Percentiles rank a stretch among this genome's conserved stretches.
These are phyloP conservation scores for Arrhamphus sclerolepis DNA, from an alignment of 2,797 vertebrate genomes.

Conservation along the genomic window DNA sequence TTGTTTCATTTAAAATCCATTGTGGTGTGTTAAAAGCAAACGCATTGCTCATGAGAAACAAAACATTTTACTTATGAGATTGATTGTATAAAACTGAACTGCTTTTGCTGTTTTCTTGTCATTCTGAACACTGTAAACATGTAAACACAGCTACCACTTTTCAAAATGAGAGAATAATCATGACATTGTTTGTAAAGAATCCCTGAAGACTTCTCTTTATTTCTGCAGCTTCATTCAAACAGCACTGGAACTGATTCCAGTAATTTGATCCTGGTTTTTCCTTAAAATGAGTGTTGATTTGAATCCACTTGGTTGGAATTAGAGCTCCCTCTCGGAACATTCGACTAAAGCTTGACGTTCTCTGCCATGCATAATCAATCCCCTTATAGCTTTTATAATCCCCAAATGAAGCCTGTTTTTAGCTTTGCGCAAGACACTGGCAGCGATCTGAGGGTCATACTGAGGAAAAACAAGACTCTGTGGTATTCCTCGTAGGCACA, in stretches of 20 bases:
- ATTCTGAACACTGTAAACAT: background rate
- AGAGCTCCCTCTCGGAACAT: constrained; percentile 37
- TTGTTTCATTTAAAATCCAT: too few relatives aligned
- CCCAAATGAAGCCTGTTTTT: constrained; percentile 25
- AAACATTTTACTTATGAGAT: too few relatives aligned
- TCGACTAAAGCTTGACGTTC: constrained; percentile 39
- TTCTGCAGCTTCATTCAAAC: background rate
- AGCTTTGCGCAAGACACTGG: constrained; percentile 42
- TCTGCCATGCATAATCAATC: constrained; percentile 45
- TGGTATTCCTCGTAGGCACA: too few relatives aligned
- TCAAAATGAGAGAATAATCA: background rate
- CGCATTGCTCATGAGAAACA: too few relatives aligned
- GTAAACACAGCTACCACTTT: background rate
- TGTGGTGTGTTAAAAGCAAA: too few relatives aligned
- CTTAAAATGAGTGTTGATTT: constrained; percentile 23
- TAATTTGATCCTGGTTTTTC: constrained; percentile 17
- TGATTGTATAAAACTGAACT: too few relatives aligned
- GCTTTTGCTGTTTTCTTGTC: too few relatives aligned
- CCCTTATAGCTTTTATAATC: constrained; percentile 33
- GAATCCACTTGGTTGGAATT: constrained; percentile 30
- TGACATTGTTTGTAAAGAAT: constrained; percentile 3
- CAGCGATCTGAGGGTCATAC: constrained; percentile 26
- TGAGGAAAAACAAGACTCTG: constrained; percentile 29
- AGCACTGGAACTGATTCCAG: constrained; percentile 19
- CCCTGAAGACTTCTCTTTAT: background rate